Conservation (phyloP, 2,888 invertebrate genomes). For the Eudasyphora cyanicolor region DNA sequence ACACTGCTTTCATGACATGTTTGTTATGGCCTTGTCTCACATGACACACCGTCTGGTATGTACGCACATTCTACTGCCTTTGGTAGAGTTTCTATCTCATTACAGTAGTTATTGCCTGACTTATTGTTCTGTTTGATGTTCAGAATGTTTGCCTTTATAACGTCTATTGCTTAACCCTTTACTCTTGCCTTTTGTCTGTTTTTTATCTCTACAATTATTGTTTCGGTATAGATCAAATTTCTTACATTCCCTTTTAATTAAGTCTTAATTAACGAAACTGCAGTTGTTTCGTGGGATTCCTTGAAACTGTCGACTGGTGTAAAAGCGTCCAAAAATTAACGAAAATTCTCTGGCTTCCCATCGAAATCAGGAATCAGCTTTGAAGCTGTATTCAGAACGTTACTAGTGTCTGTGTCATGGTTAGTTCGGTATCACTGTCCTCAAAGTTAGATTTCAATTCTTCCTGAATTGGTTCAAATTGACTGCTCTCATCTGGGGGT, state of each 20-base stretch:
- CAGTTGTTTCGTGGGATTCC: neutral
- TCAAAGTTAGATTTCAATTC: too few relatives aligned
- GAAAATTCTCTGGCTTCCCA: too few relatives aligned
- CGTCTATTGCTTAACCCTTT: neutral
- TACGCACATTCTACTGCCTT: too few relatives aligned
- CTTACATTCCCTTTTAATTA: neutral
- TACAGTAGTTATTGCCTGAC: too few relatives aligned
- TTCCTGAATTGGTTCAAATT: too few relatives aligned
- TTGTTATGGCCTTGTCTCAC: constrained; percentile 45
- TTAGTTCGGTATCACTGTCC: too few relatives aligned
- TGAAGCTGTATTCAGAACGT: too few relatives aligned
- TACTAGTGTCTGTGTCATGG: too few relatives aligned
- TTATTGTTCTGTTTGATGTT: neutral
- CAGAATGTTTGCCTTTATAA: neutral
- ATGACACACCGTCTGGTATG: constrained; percentile 41
- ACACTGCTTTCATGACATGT: constrained; percentile 55
- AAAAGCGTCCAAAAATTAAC: too few relatives aligned
- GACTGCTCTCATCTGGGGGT: too few relatives aligned
- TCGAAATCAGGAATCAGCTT: too few relatives aligned
- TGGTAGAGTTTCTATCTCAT: too few relatives aligned
- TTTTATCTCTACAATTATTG: neutral
- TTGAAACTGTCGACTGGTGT: neutral
- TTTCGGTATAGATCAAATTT: neutral
- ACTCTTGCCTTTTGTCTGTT: neutral
- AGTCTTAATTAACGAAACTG: neutral